A percentile compares a stretch with the other conserved stretches of the same genome.
Conservation (phyloP, 2,888 invertebrate genomes). For the Agonum fuliginosum region DNA sequence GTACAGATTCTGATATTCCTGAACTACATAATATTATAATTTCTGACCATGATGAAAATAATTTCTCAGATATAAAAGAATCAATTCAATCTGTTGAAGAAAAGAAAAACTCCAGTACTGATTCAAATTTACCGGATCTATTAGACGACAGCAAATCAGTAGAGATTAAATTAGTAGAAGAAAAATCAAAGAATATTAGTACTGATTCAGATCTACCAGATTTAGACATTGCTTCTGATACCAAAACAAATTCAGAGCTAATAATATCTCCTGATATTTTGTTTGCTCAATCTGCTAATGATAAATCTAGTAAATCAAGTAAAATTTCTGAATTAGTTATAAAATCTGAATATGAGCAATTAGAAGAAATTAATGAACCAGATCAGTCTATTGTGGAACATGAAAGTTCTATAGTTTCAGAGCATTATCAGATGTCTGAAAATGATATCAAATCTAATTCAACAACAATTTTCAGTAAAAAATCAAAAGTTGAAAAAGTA, state of each 20-base stretch:
- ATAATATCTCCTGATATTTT: not conserved
- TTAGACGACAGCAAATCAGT: not conserved
- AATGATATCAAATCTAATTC: not conserved
- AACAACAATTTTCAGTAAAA: not conserved
- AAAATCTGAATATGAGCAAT: not conserved
- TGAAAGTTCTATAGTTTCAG: not conserved
- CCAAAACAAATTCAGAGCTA: not conserved
- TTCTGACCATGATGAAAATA: not conserved
- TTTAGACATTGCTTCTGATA: conserved; percentile 19
- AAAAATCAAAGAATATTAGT: conserved; percentile 6
- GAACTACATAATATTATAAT: not conserved
- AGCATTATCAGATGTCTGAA: not conserved
- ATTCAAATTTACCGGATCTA: conserved; percentile 4
- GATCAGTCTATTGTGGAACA: not conserved
- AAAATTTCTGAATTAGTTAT: conserved; percentile 5
- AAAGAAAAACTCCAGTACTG: not conserved
- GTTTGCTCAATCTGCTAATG: not conserved
- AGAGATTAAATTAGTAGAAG: not conserved
- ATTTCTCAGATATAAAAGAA: conserved; percentile 3
- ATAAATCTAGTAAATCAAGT: too few relatives aligned
- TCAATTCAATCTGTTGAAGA: conserved; percentile 10
- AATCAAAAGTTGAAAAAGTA: not conserved
- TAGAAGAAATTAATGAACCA: not conserved
- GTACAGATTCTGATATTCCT: conserved; percentile 1
- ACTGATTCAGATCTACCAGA: conserved; percentile 19